These are phyloP conservation scores for Pampus argenteus DNA, from an alignment of 2,797 vertebrate species.

Conservation along the genomic window DNA sequence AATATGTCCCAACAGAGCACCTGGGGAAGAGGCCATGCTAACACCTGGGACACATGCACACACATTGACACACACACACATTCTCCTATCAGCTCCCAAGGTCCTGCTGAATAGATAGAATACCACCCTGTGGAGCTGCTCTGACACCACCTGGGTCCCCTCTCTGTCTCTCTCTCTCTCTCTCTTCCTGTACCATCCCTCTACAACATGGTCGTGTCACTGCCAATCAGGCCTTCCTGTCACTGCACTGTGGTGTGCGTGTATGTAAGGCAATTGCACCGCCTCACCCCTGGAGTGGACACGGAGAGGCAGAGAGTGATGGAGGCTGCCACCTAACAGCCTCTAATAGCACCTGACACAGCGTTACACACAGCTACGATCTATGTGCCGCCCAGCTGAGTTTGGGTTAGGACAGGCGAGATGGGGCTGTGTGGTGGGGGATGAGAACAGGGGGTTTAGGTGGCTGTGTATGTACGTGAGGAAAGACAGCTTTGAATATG, in stretches of 20 bases:
- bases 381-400: constrained; percentile 80
- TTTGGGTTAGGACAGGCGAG: constrained; percentile 70
- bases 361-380: constrained; percentile 80
- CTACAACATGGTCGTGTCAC: constrained; percentile 80
- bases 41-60: constrained; percentile 72
- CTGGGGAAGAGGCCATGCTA: constrained; percentile 77
- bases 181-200: constrained; percentile 69
- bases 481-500: constrained; percentile 49
- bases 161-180: constrained; percentile 18
- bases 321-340: constrained; percentile 84
- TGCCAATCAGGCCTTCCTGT: constrained; percentile 85
- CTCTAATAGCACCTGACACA: constrained; percentile 86
- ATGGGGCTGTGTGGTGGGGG: constrained; percentile 32
- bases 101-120: constrained; percentile 78
- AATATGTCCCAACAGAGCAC: constrained; percentile 82
- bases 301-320: constrained; percentile 81
- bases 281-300: constrained; percentile 83
- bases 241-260: constrained; percentile 70
- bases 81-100: constrained; percentile 69
- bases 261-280: constrained; percentile 82
- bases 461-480: constrained; percentile 49
- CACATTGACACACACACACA: constrained; percentile 37
- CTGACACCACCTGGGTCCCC: constrained; percentile 79
- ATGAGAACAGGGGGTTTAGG: constrained; percentile 34
- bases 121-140: constrained; percentile 83